A percentile compares a stretch with the other conserved stretches of the same genome.
phyloP scores from a whole-genome alignment of 2,113 vertebrate species.

The Pogona vitticeps region DNA sequence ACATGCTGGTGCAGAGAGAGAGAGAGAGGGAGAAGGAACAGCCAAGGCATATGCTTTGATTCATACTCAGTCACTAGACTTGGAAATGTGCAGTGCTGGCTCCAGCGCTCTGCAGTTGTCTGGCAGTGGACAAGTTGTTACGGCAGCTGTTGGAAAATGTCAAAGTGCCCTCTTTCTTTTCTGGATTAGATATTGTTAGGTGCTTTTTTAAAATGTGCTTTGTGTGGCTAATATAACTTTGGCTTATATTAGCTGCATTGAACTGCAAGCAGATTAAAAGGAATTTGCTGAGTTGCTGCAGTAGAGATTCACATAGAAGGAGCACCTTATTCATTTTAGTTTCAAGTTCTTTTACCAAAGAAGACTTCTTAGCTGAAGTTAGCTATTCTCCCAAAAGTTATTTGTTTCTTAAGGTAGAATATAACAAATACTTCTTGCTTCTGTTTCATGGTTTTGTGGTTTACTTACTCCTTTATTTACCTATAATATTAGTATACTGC shows the following conservation, averaged over 20 bases:
- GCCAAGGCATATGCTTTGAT: conserved; percentile 1
- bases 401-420: neutral
- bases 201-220: conserved; percentile 18
- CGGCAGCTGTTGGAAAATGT: conserved; percentile 75
- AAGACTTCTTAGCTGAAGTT: conserved; percentile 14
- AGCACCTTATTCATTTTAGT: conserved; percentile 15
- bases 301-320: neutral
- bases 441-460: neutral
- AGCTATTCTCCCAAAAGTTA: neutral
- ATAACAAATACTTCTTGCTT: neutral
- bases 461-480: neutral
- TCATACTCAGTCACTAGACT: conserved; percentile 48
- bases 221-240: conserved; percentile 45
- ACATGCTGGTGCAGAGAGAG: conserved; percentile 20
- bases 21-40: conserved; percentile 4
- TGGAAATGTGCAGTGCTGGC: neutral
- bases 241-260: conserved; percentile 25
- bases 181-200: conserved; percentile 55
- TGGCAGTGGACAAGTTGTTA: conserved; percentile 56
- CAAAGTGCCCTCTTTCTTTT: conserved; percentile 65
- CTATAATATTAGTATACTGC: neutral
- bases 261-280: conserved; percentile 41
- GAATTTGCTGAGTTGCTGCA: neutral
- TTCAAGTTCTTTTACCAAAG: neutral
- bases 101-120: conserved; percentile 58